phyloP scores from a whole-genome alignment of 2,113 vertebrate species.

The Synodontis membranacea region DNA sequence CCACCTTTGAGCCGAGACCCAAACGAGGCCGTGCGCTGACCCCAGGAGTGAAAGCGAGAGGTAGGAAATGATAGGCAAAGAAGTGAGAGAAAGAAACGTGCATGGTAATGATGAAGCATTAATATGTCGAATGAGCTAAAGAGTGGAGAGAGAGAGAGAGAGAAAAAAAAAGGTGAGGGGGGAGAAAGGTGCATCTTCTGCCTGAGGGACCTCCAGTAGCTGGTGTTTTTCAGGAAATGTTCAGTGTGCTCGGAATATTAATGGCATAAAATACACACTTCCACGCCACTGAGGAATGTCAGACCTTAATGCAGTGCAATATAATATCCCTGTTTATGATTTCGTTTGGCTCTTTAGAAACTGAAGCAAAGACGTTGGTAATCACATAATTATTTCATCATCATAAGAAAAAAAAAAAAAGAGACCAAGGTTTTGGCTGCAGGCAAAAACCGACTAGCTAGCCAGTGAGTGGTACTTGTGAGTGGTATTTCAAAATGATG shows the following conservation, averaged over 20 bases:
- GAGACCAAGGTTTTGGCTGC: neutral
- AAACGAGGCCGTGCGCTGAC: constrained; percentile 71
- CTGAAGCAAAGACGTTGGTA: neutral
- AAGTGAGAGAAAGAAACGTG: neutral
- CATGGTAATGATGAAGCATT: neutral
- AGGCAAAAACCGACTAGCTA: neutral
- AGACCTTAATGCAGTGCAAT: neutral
- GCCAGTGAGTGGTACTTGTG: neutral
- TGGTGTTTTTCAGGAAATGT: constrained; percentile 2
- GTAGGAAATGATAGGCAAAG: neutral
- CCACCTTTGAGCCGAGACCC: constrained; percentile 60
- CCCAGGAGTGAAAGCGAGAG: constrained; percentile 35
- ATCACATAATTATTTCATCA: neutral
- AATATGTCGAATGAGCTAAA: neutral
- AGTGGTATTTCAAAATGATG: neutral
- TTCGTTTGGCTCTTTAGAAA: neutral
- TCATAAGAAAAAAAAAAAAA: neutral
- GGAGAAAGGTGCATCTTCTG: neutral
- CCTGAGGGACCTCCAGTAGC: constrained; percentile 3
- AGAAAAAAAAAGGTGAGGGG: neutral
- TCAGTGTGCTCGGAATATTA: constrained; percentile 27
- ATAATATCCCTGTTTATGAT: neutral
- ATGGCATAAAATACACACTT: neutral
- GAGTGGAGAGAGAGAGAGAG: too few relatives aligned
- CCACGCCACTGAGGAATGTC: neutral